Conservation (phyloP, 2,113 vertebrate genomes). For the Barbus barbus region DNA sequence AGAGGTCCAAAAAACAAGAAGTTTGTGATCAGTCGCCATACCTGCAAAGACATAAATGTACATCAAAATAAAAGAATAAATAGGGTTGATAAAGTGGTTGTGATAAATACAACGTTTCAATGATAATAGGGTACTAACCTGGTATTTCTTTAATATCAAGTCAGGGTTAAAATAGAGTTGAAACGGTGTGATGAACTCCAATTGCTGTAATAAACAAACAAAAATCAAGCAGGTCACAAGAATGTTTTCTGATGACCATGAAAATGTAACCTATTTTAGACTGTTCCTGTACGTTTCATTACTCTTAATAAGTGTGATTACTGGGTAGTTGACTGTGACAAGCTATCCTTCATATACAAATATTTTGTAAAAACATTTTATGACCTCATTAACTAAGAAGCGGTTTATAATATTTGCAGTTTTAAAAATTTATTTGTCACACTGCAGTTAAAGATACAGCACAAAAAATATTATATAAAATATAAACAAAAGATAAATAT, state of each 20-base stretch:
- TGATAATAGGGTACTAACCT: conserved; percentile 77
- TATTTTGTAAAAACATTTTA: too few species aligned
- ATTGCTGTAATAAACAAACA: conserved; percentile 78
- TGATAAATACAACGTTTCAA: background rate
- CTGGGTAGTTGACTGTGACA: background rate
- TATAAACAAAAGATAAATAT: background rate
- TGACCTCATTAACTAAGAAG: background rate
- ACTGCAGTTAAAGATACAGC: background rate
- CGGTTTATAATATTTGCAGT: background rate
- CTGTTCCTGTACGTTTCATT: background rate
- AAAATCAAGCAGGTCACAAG: background rate
- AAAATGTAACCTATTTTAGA: background rate
- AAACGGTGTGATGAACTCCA: conserved; percentile 96
- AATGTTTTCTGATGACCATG: background rate
- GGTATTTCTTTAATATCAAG: conserved; percentile 94
- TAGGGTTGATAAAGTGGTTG: background rate
- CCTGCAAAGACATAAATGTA: conserved; percentile 65
- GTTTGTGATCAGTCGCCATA: conserved; percentile 97
- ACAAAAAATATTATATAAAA: background rate
- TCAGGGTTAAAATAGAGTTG: conserved; percentile 98
- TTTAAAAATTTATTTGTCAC: background rate
- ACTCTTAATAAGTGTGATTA: background rate
- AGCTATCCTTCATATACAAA: background rate
- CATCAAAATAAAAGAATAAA: background rate
- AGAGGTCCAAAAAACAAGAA: conserved; percentile 98